These are phyloP conservation scores for Pycnonotus jocosus DNA, from an alignment of 2,113 vertebrate species.

Conservation along the genomic window DNA sequence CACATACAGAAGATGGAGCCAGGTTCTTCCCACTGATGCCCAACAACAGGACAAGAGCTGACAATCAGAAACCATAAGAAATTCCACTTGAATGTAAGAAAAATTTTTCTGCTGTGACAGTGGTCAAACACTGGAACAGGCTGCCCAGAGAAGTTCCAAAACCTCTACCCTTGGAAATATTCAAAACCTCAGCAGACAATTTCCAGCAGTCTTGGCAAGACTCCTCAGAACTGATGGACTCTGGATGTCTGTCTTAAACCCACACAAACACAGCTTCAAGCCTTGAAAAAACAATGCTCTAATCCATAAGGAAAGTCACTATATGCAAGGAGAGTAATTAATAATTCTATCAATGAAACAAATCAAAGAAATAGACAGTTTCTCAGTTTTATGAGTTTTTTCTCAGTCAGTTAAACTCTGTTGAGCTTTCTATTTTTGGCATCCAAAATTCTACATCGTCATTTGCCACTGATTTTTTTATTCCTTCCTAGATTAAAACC, in stretches of 20 bases:
- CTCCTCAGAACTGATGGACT: background rate
- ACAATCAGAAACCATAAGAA: background rate
- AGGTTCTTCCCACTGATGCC: background rate
- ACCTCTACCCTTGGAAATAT: background rate
- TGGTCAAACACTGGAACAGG: background rate
- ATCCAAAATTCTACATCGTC: background rate
- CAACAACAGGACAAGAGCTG: background rate
- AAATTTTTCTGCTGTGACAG: no score
- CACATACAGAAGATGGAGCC: background rate
- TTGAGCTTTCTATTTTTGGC: background rate
- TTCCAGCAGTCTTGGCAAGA: background rate
- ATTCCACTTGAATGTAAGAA: background rate
- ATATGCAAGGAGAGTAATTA: background rate
- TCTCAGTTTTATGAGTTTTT: background rate
- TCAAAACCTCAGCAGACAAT: background rate
- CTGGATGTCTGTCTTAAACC: background rate
- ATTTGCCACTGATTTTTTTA: background rate
- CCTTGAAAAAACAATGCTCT: background rate
- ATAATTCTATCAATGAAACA: background rate
- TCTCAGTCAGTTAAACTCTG: background rate
- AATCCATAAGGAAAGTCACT: background rate
- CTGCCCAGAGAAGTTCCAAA: background rate
- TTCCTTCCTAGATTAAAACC: background rate
- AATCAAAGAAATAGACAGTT: background rate
- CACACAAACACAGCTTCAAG: background rate